Conservation (phyloP, 2,113 vertebrate genomes). For the Oceanites oceanicus region DNA sequence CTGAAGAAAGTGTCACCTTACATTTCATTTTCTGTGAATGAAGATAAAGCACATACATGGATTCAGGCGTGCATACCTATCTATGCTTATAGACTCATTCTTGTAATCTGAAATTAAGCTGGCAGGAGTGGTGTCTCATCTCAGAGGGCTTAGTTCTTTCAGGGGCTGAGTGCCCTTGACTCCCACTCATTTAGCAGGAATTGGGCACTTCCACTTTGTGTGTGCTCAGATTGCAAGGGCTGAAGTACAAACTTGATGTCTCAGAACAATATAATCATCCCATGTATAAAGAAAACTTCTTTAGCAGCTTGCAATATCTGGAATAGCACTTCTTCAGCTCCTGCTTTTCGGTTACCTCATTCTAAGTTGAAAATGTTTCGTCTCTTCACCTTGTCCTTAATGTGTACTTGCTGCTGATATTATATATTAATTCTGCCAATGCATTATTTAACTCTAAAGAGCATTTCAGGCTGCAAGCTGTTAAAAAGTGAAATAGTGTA, state of each 20-base stretch:
- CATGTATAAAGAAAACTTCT: neutral
- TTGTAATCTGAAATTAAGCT: neutral
- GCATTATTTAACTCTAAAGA: slow-evolving; percentile 17
- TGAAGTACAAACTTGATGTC: neutral
- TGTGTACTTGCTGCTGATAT: neutral
- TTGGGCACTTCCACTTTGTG: neutral
- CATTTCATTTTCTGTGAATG: neutral
- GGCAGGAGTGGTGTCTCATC: neutral
- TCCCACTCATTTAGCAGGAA: neutral
- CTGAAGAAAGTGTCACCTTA: neutral
- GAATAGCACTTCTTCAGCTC: neutral
- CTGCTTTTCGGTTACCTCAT: neutral
- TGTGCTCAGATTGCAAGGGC: neutral
- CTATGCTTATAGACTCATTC: neutral
- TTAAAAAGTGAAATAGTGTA: neutral
- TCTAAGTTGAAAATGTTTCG: neutral
- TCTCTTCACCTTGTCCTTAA: neutral
- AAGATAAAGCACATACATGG: neutral
- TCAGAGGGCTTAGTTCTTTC: neutral
- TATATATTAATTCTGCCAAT: slow-evolving; percentile 29
- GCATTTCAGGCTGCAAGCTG: neutral
- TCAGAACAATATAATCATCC: neutral
- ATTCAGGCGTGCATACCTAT: neutral
- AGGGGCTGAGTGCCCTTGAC: neutral
- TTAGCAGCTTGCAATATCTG: neutral